phyloP scores from a whole-genome alignment of 1,140 invertebrate species.

The Acromyrmex echinatior region DNA sequence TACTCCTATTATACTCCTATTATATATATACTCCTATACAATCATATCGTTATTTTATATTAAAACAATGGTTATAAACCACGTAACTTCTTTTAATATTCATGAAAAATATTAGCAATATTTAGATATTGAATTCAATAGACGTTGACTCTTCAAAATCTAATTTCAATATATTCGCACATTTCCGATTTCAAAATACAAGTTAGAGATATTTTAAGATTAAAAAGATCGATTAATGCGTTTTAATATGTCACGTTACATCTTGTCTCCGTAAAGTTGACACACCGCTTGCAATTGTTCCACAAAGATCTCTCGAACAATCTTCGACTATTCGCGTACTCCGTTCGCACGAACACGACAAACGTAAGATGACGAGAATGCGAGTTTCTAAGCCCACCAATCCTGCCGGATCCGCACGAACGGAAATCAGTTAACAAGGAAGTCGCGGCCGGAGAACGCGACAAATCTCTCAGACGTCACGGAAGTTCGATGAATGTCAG shows the following conservation, averaged over 20 bases:
- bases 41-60: too few relatives aligned
- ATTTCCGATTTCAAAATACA: not conserved
- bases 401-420: not conserved
- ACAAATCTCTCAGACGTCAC: constrained; percentile 18
- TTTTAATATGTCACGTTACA: not conserved
- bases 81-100: too few relatives aligned
- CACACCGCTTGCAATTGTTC: not conserved
- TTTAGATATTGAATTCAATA: not conserved
- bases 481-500: constrained; percentile 45
- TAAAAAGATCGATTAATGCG: not conserved
- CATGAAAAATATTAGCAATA: not conserved
- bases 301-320: not conserved
- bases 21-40: too few relatives aligned
- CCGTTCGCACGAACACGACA: not conserved
- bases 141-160: not conserved
- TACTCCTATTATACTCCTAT: too few relatives aligned
- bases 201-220: not conserved
- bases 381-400: constrained; percentile 1
- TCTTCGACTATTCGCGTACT: not conserved
- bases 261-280: not conserved
- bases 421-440: constrained; percentile 29
- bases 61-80: too few relatives aligned
- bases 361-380: not conserved
- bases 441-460: constrained; percentile 21
- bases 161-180: not conserved